Conservation (phyloP, 2,797 vertebrate species). For the Muscicapa comitata region DNA sequence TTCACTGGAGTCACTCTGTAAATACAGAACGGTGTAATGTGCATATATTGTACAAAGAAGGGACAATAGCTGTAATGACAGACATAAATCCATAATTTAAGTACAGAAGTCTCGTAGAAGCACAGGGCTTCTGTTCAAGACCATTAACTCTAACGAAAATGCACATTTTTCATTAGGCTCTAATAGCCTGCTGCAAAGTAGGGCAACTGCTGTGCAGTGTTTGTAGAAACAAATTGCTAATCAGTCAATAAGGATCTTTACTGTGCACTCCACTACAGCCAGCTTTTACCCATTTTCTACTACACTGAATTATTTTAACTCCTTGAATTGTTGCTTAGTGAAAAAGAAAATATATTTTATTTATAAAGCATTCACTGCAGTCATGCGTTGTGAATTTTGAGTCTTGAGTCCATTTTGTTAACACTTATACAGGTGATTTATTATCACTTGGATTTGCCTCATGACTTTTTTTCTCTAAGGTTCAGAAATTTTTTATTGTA, state of each 20-base stretch:
- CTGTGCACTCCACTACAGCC: background rate
- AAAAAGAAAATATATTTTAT: conserved; percentile 61
- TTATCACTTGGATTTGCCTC: background rate
- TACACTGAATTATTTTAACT: conserved; percentile 60
- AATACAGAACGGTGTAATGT: background rate
- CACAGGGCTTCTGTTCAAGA: conserved; percentile 43
- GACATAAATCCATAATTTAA: background rate
- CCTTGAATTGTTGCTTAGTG: conserved; percentile 41
- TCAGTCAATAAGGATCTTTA: conserved; percentile 64
- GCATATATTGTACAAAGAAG: background rate
- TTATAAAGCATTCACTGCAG: conserved; percentile 37
- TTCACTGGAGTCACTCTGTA: background rate
- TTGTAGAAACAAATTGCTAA: conserved; percentile 72
- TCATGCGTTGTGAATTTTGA: background rate
- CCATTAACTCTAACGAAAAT: conserved; percentile 72
- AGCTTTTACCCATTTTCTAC: conserved; percentile 66
- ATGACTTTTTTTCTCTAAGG: background rate
- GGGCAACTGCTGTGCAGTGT: conserved; percentile 67
- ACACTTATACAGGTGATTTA: conserved; percentile 21
- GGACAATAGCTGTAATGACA: background rate
- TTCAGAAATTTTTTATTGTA: conserved; percentile 11
- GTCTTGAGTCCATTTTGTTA: background rate
- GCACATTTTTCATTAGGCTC: conserved; percentile 70
- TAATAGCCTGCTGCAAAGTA: conserved; percentile 61
- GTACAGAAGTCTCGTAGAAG: background rate